Evolutionary conservation across 1,140 invertebrate species (phyloP), one percentile per base, ranked within the genome.

Genomic region (Scylla paramamosain): DNA sequence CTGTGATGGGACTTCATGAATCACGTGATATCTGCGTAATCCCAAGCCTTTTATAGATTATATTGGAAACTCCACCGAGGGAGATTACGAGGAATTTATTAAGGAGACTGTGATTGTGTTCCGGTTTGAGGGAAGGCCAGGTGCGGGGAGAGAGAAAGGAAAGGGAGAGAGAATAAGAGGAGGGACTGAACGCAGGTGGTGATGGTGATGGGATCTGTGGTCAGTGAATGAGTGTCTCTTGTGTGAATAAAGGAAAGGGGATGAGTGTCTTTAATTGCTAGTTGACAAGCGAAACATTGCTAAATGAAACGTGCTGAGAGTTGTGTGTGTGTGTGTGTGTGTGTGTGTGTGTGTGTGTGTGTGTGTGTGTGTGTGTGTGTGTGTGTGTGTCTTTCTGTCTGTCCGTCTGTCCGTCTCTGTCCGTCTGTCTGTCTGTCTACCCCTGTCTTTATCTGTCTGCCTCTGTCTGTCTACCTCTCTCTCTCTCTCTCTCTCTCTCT

Each of bases 1-100:
- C 52, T 67, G 52, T 91, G 67, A 91, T 91, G 52, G 90, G 25
- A 67, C 67, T 91, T 91, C 67, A 91, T 91, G 90, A 91, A 91
- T 91, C 90, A 91, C 67, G 48, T 91, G 90, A 91, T 91, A 91
- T 91, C 90, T 91, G 90, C n/a, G 90, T 59, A 59, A 59, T 59
- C 52, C 52, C 52, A 20, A 31, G n/a, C 90, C 90, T 48, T 91
- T 59, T 91, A 91, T 91, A 91, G 90, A 77, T 91, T 59, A 91
- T 91, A 91, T 91, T 91, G 59, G 90, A 91, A 91, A 91, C 90
- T 91, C 90, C 52, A 59, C 90, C 28, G 46, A 14, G 90, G n/a
- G 28, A 91, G 90, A 91, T 91, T 91, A 91, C 31, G 16, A 29
- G 28, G 90, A 91, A 91, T 91, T 91, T 91, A 91, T 91, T 91